These are phyloP conservation scores for Ammodytes dubius DNA, from an alignment of 2,113 vertebrate genomes.

Conservation along the genomic window DNA sequence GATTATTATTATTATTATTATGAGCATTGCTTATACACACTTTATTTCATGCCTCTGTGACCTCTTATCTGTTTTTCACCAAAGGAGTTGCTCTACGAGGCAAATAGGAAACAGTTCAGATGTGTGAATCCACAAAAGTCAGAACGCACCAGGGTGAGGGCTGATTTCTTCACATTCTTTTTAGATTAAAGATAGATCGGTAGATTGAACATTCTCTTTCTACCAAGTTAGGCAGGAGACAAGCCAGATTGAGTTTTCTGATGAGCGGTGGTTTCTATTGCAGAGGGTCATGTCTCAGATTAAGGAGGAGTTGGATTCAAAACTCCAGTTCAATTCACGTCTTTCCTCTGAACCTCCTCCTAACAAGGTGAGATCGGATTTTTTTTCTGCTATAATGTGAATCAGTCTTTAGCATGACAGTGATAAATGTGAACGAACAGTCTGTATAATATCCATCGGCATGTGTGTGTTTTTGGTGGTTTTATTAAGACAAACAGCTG, in stretches of 20 bases:
- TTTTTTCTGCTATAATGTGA: neutral
- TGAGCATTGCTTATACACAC: neutral
- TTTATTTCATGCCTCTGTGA: neutral
- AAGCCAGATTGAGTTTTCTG: conserved; percentile 1
- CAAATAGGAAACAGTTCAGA: conserved; percentile 82
- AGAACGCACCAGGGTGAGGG: conserved; percentile 79
- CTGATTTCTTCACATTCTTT: neutral
- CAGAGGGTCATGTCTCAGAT: conserved; percentile 81
- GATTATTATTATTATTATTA: neutral
- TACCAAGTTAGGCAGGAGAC: neutral
- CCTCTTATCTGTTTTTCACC: conserved; percentile 27
- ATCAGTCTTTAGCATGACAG: neutral
- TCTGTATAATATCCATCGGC: neutral
- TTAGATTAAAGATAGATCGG: neutral
- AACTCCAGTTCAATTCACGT: conserved; percentile 73
- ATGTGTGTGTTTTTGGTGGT: neutral
- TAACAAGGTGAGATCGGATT: conserved; percentile 58
- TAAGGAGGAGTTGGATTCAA: conserved; percentile 72
- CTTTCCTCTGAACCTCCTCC: conserved; percentile 60
- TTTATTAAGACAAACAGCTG: conserved; percentile 81
- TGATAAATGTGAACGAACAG: neutral
- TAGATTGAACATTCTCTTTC: neutral
- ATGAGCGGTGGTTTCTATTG: conserved; percentile 13
- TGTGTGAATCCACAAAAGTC: conserved; percentile 84
- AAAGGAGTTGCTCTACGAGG: conserved; percentile 85